Conservation (phyloP, 64 coral and sea anemone species). For the Montipora efflorescens region DNA sequence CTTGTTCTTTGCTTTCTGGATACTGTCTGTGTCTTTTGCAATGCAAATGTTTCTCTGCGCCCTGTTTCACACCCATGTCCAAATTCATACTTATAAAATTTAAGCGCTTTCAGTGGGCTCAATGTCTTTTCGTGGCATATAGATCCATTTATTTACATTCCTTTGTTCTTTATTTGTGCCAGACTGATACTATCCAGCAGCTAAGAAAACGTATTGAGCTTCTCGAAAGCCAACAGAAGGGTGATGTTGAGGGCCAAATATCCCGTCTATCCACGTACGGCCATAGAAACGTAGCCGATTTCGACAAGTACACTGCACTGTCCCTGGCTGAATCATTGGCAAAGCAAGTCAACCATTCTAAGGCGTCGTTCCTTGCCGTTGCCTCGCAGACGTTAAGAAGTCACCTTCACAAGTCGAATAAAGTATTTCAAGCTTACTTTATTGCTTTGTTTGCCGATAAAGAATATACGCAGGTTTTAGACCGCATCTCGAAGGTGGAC, state of each 20-base stretch:
- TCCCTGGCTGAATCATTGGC: background rate
- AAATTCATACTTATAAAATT: too few species aligned
- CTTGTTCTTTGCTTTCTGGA: too few species aligned
- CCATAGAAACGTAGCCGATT: background rate
- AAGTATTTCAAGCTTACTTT: constrained; percentile 10
- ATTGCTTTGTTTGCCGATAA: background rate
- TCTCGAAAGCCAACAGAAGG: background rate
- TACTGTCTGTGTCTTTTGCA: too few species aligned
- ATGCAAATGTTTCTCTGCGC: too few species aligned
- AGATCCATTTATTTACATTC: too few species aligned
- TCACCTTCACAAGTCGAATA: background rate
- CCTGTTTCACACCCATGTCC: too few species aligned
- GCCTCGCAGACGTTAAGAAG: background rate
- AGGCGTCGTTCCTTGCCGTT: background rate
- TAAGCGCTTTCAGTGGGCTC: too few species aligned
- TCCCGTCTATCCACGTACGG: background rate
- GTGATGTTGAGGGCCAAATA: background rate
- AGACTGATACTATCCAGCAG: too few species aligned
- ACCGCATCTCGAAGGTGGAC: constrained; percentile 39
- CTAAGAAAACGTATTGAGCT: background rate
- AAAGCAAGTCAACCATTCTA: background rate
- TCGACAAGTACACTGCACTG: too few species aligned
- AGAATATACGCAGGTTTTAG: constrained; percentile 21
- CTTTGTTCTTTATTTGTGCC: too few species aligned
- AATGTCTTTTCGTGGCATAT: too few species aligned